phyloP scores from a whole-genome alignment of 2,888 invertebrate genomes.

The Gonocerus acuteangulatus region DNA sequence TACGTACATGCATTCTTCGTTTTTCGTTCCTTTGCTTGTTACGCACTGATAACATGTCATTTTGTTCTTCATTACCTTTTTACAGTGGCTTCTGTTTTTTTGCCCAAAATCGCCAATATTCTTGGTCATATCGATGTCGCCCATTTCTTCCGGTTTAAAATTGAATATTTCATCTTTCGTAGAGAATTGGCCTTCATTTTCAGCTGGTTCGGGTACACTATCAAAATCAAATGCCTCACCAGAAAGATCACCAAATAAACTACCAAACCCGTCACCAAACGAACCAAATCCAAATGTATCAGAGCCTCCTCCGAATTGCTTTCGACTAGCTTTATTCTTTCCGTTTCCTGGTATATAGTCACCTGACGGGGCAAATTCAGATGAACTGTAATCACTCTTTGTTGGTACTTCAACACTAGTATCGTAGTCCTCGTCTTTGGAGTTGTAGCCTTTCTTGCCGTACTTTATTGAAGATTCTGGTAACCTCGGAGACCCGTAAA shows the following conservation, averaged over 20 bases:
- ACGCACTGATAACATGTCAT: slow-evolving; percentile 70
- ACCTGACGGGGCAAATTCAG: neutral
- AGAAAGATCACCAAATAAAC: neutral
- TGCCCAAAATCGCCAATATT: slow-evolving; percentile 64
- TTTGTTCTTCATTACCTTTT: slow-evolving; percentile 61
- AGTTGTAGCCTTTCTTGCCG: slow-evolving; percentile 38
- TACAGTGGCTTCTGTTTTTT: slow-evolving; percentile 59
- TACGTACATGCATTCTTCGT: slow-evolving; percentile 72
- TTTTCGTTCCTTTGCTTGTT: slow-evolving; percentile 59
- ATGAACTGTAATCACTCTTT: neutral
- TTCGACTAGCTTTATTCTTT: neutral
- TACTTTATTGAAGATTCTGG: neutral
- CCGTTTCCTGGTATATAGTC: neutral
- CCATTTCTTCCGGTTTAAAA: slow-evolving; percentile 50
- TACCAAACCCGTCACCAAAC: neutral
- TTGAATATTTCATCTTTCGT: slow-evolving; percentile 40
- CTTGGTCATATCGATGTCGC: slow-evolving; percentile 57
- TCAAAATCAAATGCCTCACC: slow-evolving; percentile 9
- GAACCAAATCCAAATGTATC: neutral
- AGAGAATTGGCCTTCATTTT: slow-evolving; percentile 10
- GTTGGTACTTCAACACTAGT: slow-evolving; percentile 5
- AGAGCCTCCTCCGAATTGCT: neutral
- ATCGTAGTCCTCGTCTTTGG: slow-evolving; percentile 8
- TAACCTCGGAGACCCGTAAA: slow-evolving; percentile 35
- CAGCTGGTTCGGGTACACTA: slow-evolving; percentile 13